These are phyloP conservation scores for Acanthurus lineatus DNA, from an alignment of 2,797 vertebrate species.

Conservation along the genomic window DNA sequence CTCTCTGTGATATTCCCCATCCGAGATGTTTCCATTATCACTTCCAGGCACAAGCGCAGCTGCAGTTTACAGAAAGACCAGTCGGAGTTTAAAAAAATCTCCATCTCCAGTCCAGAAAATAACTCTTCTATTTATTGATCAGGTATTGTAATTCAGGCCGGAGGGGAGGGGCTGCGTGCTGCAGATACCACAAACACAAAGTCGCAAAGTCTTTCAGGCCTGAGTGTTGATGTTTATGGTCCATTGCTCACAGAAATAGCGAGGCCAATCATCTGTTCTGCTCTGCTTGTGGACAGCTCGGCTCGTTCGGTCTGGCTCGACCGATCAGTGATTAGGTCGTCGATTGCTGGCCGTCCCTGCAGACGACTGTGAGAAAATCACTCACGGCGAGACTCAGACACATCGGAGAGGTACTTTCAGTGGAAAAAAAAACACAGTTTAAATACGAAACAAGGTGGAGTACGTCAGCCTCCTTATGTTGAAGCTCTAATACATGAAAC, in stretches of 20 bases:
- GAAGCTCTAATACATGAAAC: neutral
- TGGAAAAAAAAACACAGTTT: no score
- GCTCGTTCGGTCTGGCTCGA: slow-evolving; percentile 42
- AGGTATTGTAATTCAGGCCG: no score
- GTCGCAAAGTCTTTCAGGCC: slow-evolving; percentile 26
- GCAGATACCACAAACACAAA: no score
- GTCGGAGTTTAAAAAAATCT: neutral
- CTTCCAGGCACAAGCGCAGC: neutral
- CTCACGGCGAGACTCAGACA: slow-evolving; percentile 22
- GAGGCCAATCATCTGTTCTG: slow-evolving; percentile 35
- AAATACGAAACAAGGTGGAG: no score
- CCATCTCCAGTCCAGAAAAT: neutral
- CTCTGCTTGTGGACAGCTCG: slow-evolving; percentile 28
- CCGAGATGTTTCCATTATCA: neutral
- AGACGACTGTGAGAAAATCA: neutral
- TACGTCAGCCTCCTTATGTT: neutral
- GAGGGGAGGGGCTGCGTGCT: no score
- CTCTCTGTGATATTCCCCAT: neutral
- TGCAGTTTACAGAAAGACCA: neutral
- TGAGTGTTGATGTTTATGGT: slow-evolving; percentile 35
- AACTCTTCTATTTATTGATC: neutral
- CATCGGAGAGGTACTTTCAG: neutral
- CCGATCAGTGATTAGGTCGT: slow-evolving; percentile 59
- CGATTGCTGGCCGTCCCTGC: slow-evolving; percentile 3
- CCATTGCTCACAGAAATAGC: slow-evolving; percentile 43